Base-by-base conservation (phyloP, 2,113 vertebrate genomes). In the Mugil cephalus region DNA sequence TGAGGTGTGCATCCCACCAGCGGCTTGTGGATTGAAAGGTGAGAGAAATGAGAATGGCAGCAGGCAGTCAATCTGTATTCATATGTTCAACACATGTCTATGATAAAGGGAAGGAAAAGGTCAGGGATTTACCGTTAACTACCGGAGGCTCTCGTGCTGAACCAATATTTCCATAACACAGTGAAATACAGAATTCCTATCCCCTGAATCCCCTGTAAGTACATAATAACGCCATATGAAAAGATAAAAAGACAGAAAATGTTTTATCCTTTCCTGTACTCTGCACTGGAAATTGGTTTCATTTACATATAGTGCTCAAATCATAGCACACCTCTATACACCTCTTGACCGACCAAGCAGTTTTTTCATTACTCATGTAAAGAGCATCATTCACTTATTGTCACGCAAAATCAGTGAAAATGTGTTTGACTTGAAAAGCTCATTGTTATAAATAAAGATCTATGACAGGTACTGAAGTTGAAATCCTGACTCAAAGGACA, bases 11-110 rank as follows among this genome's bases (percentile, higher is more conserved):
- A 83, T 82, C 86, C 69, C 67, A 65, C 82, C 80, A 66, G 77
- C 54, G 74, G 68, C 69, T 72, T 61, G 60, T 14, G 48, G 72
- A 78, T 47, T 19, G 24, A 58, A 45, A 56, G 63, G 46, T 17
- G 15, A 55, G 65, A 79, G 38, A 65, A 77, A 64, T 64, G 66
- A 77, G 70, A 45, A 50, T 17, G 73, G 71, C 71, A 67, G 71
- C 82, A 56, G 83, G 79, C 43, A 62, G 58, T 62, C 58, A 64
- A 69, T 78, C 77, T 69, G 81, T 83, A 78, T 88, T 88, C 77
- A 74, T 77, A 58, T 21, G 54, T 51, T 75, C 53, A 61, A 80
- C 62, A 84, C 77, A 70, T 82, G 50, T 69, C 64, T 15, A 24
- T 34, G 70, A 88, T 77, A 75, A 82, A 88, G 35, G 61, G 36